Base-by-base conservation (phyloP, 2,888 invertebrate genomes). In the Cephonodes hylas region DNA sequence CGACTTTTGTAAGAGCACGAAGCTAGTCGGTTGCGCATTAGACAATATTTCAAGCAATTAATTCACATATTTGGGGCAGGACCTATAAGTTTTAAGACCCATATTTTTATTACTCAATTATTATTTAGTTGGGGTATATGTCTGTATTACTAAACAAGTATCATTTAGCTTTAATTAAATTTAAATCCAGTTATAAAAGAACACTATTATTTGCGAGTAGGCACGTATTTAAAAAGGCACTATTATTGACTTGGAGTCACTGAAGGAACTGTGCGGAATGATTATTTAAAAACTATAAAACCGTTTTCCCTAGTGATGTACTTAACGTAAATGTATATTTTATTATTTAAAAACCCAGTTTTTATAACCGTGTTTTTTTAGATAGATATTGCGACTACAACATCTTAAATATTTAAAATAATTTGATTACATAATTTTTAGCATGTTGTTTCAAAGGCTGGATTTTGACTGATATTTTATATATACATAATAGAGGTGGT, bases 231-330 rank as follows among this genome's bases (percentile, higher is more conserved):
- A 13, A 45, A 27, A 53, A 53, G 53, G 53, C 53, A 53, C 18
- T 18, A 53, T 53, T 53, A 15, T 5, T 45, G 15, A 18, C 3
- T 10, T 10, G 18, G 27, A 31, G 18, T 18, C 27, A 53, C 31
- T 27, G 18, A 18, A 53, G 53, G 53, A 53, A 53, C 53, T 53
- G n/a, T 38, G 53, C 31, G 48, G 48, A 48, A 48, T 48, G 15
- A 53, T 18, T 53, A 22, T 10, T 45, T 10, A 3, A 45, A 22
- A 27, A n/a, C n/a, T 15, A 53, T 8, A 27, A 53, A 27, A 10
- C 8, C 42, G n/a, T 46, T 6, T 23, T n/a, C 10, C 6, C n/a
- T 46, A 46, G 46, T n/a, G 23, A 25, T 46, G 25, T 46, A 46
- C 23, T 46, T 25, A 46, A 45, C 3, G n/a, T 23, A 25, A 13